Evolutionary conservation across 1,140 invertebrate genomes (phyloP).

Genomic region (Drosophila insularis): DNA sequence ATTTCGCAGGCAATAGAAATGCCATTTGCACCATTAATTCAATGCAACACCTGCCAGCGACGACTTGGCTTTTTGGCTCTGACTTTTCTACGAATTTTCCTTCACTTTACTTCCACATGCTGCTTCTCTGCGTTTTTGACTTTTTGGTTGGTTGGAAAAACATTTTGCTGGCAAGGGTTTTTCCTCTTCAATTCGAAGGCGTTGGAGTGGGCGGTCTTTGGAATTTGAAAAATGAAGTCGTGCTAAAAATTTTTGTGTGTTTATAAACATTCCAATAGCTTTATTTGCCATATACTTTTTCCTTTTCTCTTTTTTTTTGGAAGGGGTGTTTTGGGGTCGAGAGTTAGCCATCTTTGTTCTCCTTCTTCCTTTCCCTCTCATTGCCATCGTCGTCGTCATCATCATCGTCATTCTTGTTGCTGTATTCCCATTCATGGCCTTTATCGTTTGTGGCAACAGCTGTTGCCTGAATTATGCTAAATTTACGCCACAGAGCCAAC

Average conservation of each 20-base stretch:
- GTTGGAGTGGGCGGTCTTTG: conserved; percentile 14
- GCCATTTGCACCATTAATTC: conserved; percentile 80
- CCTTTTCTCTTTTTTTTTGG: conserved; percentile 3
- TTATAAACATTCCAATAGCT: conserved; percentile 74
- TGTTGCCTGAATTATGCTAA: conserved; percentile 80
- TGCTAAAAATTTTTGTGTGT: conserved; percentile 72
- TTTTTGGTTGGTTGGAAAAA: conserved; percentile 17
- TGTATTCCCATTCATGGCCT: conserved; percentile 75
- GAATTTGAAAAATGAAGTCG: conserved; percentile 79
- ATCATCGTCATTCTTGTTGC: conserved; percentile 35
- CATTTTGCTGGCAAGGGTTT: conserved; percentile 35
- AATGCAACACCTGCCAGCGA: conserved; percentile 77
- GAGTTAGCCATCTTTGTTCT: conserved; percentile 41
- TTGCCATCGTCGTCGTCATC: background rate
- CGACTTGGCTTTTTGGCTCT: conserved; percentile 62
- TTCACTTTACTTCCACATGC: background rate
- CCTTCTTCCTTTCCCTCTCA: conserved; percentile 40
- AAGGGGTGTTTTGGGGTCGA: conserved; percentile 21
- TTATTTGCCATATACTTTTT: conserved; percentile 55
- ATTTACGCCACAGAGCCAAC: conserved; percentile 68
- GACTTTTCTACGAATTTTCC: conserved; percentile 51
- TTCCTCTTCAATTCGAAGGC: background rate
- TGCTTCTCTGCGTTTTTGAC: background rate
- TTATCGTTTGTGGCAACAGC: conserved; percentile 80
- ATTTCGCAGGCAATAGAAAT: conserved; percentile 80